A percentile compares a stretch with the other conserved stretches of the same genome.
Conservation (phyloP, 2,113 vertebrate genomes). For the Coreoperca whiteheadi region DNA sequence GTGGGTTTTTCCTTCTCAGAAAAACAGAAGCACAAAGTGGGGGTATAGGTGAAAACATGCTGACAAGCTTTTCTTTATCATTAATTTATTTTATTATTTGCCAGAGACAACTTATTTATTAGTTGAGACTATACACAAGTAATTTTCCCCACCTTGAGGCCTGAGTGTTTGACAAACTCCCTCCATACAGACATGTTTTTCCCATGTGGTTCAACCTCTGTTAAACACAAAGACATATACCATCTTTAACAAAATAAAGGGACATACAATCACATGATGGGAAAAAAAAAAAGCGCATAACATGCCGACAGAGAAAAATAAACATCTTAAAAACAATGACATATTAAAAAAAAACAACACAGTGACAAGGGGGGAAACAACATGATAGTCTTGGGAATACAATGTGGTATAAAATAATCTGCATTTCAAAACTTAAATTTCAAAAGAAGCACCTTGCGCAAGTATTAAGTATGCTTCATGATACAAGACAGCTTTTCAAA, state of each 20-base stretch:
- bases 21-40: neutral
- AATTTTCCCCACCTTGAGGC: constrained; percentile 69
- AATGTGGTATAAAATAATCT: constrained; percentile 67
- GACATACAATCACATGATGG: constrained; percentile 39
- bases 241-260: constrained; percentile 45
- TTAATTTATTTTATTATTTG: constrained; percentile 78
- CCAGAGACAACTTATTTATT: constrained; percentile 68
- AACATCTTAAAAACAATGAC: constrained; percentile 44
- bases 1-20: neutral
- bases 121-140: constrained; percentile 79
- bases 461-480: constrained; percentile 63
- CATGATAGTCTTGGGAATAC: constrained; percentile 65
- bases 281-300: constrained; percentile 17
- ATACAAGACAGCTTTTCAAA: constrained; percentile 68
- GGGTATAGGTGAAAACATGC: neutral
- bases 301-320: constrained; percentile 42
- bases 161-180: constrained; percentile 72
- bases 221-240: constrained; percentile 48
- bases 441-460: constrained; percentile 72
- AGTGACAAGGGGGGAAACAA: constrained; percentile 37
- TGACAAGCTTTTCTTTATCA: constrained; percentile 26
- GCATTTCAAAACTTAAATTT: constrained; percentile 62
- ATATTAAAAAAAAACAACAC: constrained; percentile 40
- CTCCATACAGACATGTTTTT: constrained; percentile 49
- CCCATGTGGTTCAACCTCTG: constrained; percentile 47